phyloP scores from a whole-genome alignment of 1,140 invertebrate genomes.

The Orchesella cincta region DNA sequence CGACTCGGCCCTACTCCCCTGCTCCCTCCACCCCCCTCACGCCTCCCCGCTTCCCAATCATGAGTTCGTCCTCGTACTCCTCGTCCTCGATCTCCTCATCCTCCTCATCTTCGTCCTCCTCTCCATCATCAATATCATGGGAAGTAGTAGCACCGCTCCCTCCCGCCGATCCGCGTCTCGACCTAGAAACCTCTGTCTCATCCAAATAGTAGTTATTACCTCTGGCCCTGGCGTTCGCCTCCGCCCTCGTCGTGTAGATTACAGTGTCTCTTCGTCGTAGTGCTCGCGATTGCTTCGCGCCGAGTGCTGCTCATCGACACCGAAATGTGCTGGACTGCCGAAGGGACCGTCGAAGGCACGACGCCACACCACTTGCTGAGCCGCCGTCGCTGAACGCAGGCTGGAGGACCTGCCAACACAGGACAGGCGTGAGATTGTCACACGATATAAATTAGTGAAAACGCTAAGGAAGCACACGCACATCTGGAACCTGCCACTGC shows the following conservation, averaged over 20 bases:
- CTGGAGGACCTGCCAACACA: conserved; percentile 6
- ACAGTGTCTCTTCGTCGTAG: conserved; percentile 2
- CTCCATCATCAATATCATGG: conserved; percentile 13
- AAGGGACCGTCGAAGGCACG: not conserved
- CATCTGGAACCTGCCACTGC: conserved; percentile 9
- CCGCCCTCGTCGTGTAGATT: conserved; percentile 3
- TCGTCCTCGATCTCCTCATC: conserved; percentile 21
- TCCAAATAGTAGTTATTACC: conserved; percentile 15
- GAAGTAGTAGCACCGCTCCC: not conserved
- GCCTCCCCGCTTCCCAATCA: not conserved
- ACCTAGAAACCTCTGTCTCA: not conserved
- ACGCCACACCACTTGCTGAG: not conserved
- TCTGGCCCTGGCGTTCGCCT: not conserved
- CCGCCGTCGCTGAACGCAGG: conserved; percentile 30
- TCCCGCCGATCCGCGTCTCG: not conserved
- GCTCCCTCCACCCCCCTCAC: not conserved
- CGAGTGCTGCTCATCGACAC: not conserved
- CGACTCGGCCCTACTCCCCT: not conserved
- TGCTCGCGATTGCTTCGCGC: not conserved
- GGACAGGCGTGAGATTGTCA: no score
- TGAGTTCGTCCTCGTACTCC: not conserved
- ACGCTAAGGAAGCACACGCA: not conserved
- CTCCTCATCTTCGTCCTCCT: conserved; percentile 16
- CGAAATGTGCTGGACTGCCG: not conserved
- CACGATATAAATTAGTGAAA: not conserved